These are phyloP conservation scores for Plecturocebus donacophilus DNA, from an alignment of 2,113 vertebrate genomes.

Conservation along the genomic window DNA sequence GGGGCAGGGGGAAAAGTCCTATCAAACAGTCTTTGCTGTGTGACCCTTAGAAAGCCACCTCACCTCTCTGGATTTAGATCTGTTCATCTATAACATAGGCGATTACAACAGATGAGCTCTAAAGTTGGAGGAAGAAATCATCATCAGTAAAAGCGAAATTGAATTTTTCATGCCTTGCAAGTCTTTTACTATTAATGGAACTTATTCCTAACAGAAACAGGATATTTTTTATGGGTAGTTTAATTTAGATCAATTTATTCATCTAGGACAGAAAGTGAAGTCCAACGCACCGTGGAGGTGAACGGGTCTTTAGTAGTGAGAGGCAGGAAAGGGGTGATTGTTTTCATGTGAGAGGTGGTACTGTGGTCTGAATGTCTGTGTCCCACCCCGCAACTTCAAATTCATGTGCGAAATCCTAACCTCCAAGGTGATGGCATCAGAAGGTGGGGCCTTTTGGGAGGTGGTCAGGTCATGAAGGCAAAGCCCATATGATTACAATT, in stretches of 20 bases:
- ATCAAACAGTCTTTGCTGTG: neutral
- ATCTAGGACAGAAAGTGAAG: neutral
- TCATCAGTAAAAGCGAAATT: conserved; percentile 1
- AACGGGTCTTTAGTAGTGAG: neutral
- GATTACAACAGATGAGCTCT: conserved; percentile 9
- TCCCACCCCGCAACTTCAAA: too few species aligned
- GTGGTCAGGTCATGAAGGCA: neutral
- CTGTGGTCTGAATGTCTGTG: neutral
- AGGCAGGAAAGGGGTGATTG: neutral
- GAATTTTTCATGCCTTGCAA: conserved; percentile 36
- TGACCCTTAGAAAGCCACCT: conserved; percentile 14
- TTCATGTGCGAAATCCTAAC: neutral
- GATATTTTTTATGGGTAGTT: neutral
- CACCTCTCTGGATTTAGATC: conserved; percentile 34
- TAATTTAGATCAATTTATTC: conserved; percentile 49
- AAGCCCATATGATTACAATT: neutral
- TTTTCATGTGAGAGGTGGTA: neutral
- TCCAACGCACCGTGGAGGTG: neutral
- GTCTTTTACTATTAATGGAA: conserved; percentile 50
- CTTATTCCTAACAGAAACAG: conserved; percentile 35
- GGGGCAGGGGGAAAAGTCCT: neutral
- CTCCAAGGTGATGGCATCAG: neutral
- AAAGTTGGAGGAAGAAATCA: neutral
- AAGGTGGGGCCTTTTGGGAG: neutral
- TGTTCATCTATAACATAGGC: neutral